Conservation (phyloP, 2,113 vertebrate genomes). For the Zosterops hypoxanthus region DNA sequence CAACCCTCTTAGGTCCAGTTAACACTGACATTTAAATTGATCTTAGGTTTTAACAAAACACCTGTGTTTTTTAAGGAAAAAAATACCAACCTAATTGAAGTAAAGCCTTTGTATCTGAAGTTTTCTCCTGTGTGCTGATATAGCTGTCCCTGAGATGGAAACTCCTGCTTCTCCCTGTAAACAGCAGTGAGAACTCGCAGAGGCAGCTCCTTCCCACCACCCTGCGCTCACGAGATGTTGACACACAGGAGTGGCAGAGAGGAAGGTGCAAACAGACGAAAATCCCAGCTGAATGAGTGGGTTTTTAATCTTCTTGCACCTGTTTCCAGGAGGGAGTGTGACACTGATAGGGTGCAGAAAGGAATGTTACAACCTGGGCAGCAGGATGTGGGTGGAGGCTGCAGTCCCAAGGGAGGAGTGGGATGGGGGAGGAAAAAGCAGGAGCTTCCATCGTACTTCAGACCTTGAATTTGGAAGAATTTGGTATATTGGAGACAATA, state of each 20-base stretch:
- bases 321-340: constrained; percentile 63
- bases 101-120: background rate
- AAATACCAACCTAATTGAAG: background rate
- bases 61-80: background rate
- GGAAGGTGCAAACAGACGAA: constrained; percentile 68
- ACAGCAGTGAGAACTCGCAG: background rate
- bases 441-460: background rate
- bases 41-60: background rate
- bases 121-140: background rate
- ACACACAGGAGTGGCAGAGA: constrained; percentile 45
- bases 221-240: constrained; percentile 17
- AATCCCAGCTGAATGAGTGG: constrained; percentile 62
- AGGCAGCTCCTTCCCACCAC: background rate
- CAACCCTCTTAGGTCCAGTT: background rate
- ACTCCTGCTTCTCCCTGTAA: background rate
- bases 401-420: background rate
- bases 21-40: background rate
- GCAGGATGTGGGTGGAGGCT: constrained; percentile 39
- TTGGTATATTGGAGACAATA: background rate
- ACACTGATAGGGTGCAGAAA: constrained; percentile 67
- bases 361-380: constrained; percentile 60
- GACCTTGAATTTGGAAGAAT: background rate
- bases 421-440: background rate
- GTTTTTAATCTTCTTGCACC: constrained; percentile 66
- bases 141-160: background rate